Evolutionary conservation across 2,797 vertebrate genomes (phyloP).

Genomic region (Fundulus diaphanus): DNA sequence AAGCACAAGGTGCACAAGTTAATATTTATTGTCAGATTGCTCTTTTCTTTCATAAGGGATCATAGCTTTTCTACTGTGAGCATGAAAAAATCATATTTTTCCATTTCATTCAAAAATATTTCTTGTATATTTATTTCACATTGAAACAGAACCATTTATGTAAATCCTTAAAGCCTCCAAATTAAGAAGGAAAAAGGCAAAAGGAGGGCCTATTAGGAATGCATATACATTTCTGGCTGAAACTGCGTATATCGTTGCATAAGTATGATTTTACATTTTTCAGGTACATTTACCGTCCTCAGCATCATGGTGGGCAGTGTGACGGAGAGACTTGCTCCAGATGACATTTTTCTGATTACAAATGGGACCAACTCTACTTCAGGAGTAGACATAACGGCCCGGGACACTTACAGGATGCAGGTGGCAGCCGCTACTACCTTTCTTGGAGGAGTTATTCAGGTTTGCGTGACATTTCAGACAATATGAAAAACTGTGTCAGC

Average conservation of each 20-base stretch:
- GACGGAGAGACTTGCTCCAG: constrained; percentile 87
- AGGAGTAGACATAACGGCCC: constrained; percentile 69
- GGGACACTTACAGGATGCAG: constrained; percentile 85
- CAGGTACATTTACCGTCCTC: constrained; percentile 94
- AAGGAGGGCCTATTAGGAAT: no score
- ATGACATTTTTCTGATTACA: constrained; percentile 70
- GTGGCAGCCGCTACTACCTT: constrained; percentile 90
- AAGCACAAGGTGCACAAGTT: neutral
- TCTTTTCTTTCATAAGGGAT: neutral
- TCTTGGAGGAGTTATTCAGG: constrained; percentile 93
- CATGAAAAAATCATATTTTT: no score
- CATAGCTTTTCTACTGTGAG: neutral
- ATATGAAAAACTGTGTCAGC: neutral
- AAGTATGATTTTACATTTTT: constrained; percentile 3
- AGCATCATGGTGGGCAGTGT: constrained; percentile 97
- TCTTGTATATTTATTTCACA: no score
- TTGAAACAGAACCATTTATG: no score
- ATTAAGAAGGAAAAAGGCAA: no score
- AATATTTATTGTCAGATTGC: neutral
- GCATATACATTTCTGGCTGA: neutral
- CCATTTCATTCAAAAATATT: neutral
- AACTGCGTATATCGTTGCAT: neutral
- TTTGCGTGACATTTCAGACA: constrained; percentile 50
- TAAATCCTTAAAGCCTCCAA: no score
- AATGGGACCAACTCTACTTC: constrained; percentile 82